phyloP scores from a whole-genome alignment of 2,888 invertebrate species.

The Pemphredon lugubris region DNA sequence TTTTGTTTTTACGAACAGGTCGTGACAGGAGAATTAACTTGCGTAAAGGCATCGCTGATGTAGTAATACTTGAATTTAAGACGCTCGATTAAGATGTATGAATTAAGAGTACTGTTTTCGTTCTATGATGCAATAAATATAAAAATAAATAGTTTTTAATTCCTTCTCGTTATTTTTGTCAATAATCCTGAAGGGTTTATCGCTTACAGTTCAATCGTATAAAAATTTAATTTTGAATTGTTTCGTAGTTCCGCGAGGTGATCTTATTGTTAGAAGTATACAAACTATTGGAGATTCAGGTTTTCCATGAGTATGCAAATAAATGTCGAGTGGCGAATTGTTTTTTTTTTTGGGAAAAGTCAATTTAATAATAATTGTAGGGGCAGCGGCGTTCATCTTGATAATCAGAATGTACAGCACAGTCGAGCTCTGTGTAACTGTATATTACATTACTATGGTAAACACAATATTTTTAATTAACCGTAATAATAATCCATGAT shows the following conservation, averaged over 20 bases:
- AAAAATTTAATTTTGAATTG: too few species aligned
- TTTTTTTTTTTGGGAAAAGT: conserved; percentile 47
- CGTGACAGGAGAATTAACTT: conserved; percentile 1
- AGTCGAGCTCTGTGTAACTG: conserved; percentile 69
- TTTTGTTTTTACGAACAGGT: too few species aligned
- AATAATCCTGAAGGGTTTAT: background rate
- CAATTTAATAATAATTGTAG: conserved; percentile 58
- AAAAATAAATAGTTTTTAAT: conserved; percentile 5
- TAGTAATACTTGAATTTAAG: background rate
- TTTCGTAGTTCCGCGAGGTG: too few species aligned
- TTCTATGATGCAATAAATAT: conserved; percentile 8
- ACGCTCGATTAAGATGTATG: background rate
- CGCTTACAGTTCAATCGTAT: too few species aligned
- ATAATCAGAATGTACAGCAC: conserved; percentile 61
- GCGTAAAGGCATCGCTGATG: background rate
- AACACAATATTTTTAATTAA: conserved; percentile 75
- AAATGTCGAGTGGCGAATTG: background rate
- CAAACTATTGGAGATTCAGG: too few species aligned
- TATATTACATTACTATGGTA: conserved; percentile 78
- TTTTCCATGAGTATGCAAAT: background rate
- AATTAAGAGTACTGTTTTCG: background rate
- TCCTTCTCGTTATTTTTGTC: background rate
- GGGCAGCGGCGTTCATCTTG: conserved; percentile 48
- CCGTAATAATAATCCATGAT: conserved; percentile 67
- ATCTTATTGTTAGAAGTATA: too few species aligned